These are phyloP conservation scores for Lampris incognitus DNA, from an alignment of 2,113 vertebrate species.

Conservation along the genomic window DNA sequence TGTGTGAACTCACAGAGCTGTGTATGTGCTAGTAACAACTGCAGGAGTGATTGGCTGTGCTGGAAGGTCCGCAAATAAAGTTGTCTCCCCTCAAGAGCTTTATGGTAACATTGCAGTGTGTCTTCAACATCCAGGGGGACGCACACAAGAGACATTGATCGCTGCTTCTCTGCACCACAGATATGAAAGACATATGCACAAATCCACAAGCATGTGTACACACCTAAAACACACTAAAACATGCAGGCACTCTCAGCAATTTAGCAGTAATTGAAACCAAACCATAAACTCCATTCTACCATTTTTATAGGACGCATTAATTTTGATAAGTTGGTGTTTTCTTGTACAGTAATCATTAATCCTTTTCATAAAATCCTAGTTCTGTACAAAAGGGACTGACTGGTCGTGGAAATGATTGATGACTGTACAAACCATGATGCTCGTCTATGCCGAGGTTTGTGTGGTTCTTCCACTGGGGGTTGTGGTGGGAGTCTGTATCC, in stretches of 20 bases:
- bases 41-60: constrained; percentile 88
- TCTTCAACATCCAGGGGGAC: constrained; percentile 91
- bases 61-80: constrained; percentile 83
- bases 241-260: too few species aligned
- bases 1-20: constrained; percentile 83
- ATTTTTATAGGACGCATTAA: too few species aligned
- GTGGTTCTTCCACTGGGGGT: background rate
- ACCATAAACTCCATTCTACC: too few species aligned
- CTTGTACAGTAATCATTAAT: background rate
- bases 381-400: background rate
- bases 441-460: constrained; percentile 1
- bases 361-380: background rate
- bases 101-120: constrained; percentile 86
- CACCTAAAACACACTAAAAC: too few species aligned
- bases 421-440: constrained; percentile 56
- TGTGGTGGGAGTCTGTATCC: constrained; percentile 7
- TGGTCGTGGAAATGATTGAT: background rate
- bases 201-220: background rate
- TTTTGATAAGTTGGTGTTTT: background rate
- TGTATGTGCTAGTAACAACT: constrained; percentile 85
- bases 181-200: constrained; percentile 34
- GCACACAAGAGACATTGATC: constrained; percentile 78
- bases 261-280: too few species aligned
- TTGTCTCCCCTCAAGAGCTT: constrained; percentile 83
- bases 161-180: constrained; percentile 72